These are phyloP conservation scores for Noctua comes DNA, from an alignment of 2,888 invertebrate genomes.

Conservation along the genomic window DNA sequence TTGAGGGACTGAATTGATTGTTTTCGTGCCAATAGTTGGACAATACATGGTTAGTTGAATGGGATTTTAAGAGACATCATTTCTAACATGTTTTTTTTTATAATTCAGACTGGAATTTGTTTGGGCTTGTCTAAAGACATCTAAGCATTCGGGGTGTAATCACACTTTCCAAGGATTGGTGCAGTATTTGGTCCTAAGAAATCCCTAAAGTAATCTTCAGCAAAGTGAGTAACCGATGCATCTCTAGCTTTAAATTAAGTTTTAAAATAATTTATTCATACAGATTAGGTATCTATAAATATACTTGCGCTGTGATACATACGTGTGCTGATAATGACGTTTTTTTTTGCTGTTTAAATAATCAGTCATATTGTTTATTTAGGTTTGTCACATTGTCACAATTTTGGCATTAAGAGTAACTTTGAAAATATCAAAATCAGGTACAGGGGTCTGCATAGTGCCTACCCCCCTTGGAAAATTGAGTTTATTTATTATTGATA, in stretches of 20 bases:
- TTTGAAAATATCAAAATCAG: background rate
- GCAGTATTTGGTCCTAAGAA: background rate
- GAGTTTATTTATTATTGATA: background rate
- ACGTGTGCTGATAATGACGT: background rate
- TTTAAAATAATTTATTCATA: background rate
- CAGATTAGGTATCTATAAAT: conserved; percentile 3
- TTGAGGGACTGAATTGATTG: conserved; percentile 7
- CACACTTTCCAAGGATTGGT: background rate
- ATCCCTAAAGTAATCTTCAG: background rate
- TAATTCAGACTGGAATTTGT: background rate
- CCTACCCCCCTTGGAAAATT: background rate
- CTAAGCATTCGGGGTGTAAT: background rate
- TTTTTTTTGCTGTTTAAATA: conserved; percentile 19
- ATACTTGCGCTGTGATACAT: background rate
- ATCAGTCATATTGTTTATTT: conserved; percentile 25
- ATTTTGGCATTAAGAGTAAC: background rate
- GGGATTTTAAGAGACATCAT: background rate
- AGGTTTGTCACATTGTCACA: background rate
- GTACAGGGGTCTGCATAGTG: background rate
- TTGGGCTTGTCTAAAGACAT: background rate
- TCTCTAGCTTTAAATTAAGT: background rate
- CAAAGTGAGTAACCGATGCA: background rate
- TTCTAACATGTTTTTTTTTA: background rate
- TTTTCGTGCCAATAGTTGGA: background rate
- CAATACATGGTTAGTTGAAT: conserved; percentile 9